Evolutionary conservation across 1,140 invertebrate genomes (phyloP).

Genomic region (Fragariocoptes setiger): DNA sequence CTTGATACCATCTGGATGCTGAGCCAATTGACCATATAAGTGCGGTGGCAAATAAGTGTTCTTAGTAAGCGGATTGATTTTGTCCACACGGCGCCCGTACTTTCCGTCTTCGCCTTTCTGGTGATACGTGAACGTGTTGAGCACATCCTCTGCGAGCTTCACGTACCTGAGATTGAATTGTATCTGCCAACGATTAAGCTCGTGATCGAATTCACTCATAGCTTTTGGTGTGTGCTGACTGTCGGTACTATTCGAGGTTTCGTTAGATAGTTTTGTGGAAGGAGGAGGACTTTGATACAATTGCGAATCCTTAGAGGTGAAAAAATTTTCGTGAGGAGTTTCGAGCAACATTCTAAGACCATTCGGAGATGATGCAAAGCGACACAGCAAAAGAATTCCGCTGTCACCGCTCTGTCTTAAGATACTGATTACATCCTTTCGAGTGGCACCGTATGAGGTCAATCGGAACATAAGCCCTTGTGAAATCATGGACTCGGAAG

Average conservation of each 20-base stretch:
- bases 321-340: constrained; percentile 24
- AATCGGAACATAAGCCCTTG: too few species aligned
- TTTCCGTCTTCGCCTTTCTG: constrained; percentile 43
- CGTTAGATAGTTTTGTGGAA: background rate
- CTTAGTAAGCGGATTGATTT: constrained; percentile 1
- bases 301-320: constrained; percentile 14
- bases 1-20: constrained; percentile 36
- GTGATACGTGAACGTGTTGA: constrained; percentile 51
- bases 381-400: constrained; percentile 41
- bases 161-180: constrained; percentile 30
- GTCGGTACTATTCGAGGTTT: background rate
- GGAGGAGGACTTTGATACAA: background rate
- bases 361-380: constrained; percentile 38
- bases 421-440: too few species aligned
- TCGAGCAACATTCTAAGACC: constrained; percentile 33
- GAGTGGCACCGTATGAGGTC: too few species aligned
- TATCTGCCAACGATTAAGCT: constrained; percentile 41
- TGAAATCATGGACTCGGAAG: too few species aligned
- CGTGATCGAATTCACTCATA: constrained; percentile 19
- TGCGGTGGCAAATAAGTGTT: constrained; percentile 45
- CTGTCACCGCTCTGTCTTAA: constrained; percentile 40
- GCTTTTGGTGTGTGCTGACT: background rate
- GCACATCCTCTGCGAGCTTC: constrained; percentile 45
- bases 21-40: constrained; percentile 51
- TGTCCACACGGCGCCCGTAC: constrained; percentile 27